These are phyloP conservation scores for Brachylomia viminalis DNA, from an alignment of 2,888 invertebrate species.

Conservation along the genomic window DNA sequence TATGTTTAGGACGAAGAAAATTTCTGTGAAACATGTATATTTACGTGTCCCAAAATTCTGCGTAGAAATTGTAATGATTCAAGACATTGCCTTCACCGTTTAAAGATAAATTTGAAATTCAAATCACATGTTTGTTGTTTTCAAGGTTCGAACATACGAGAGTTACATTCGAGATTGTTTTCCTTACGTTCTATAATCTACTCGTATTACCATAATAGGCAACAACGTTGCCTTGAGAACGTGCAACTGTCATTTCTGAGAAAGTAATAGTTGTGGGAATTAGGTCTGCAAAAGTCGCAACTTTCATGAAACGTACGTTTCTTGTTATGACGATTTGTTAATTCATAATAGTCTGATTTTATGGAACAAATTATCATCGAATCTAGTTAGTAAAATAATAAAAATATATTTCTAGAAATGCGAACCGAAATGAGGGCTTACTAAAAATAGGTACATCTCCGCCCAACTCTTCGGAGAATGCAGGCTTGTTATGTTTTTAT, in stretches of 20 bases:
- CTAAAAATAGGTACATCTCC: not conserved
- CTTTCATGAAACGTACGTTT: not conserved
- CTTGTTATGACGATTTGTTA: not conserved
- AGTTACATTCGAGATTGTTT: conserved; percentile 46
- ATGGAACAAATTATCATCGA: not conserved
- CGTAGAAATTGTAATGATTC: conserved; percentile 45
- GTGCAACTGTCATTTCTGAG: not conserved
- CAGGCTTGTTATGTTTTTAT: not conserved
- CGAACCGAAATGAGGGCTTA: not conserved
- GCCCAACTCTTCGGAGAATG: no score
- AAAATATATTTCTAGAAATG: not conserved
- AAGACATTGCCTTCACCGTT: conserved; percentile 31
- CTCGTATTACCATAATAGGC: conserved; percentile 33
- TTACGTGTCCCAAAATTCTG: conserved; percentile 7
- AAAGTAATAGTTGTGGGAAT: conserved; percentile 1
- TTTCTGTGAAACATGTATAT: conserved; percentile 16
- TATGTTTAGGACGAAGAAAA: not conserved
- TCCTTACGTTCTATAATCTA: conserved; percentile 24
- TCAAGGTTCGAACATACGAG: conserved; percentile 43
- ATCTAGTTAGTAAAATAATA: not conserved
- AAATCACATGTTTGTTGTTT: conserved; percentile 54
- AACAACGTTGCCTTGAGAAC: conserved; percentile 20
- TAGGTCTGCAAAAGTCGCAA: not conserved
- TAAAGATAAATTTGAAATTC: conserved; percentile 55
- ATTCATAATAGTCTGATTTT: no score